Evolutionary conservation across 2,113 vertebrate species (phyloP), one percentile per base, ranked within the genome.

Genomic region (Cephalopholis sonnerati): DNA sequence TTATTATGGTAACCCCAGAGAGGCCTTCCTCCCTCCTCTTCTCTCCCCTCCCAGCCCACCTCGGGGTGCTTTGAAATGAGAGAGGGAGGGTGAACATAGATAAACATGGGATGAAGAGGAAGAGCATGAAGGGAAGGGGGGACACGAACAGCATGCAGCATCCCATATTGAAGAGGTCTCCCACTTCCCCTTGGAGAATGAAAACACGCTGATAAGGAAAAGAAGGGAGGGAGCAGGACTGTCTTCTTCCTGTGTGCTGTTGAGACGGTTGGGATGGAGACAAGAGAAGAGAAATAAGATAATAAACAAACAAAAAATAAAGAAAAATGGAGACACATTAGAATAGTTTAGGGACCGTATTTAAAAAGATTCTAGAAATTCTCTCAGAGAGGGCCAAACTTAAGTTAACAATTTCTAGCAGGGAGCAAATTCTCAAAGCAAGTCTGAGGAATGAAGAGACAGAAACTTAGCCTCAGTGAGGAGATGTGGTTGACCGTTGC

Each of bases 21-120:
- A 90, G 87, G 82, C 84, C 88, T 91, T 89, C 88, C 89, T 88
- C 88, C 48, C 61, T 79, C 55, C 77, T 63, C 57, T 77, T 51
- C 77, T 59, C 61, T 77, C 83, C 79, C 79, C 78, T 69, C 74
- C 64, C 61, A 63, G 74, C 64, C 63, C 84, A 80, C 84, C 74
- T 87, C 89, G 62, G 89, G 84, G 83, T 86, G 87, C 93, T 93
- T 93, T 93, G 92, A 92, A 94, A 91, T 88, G 87, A 85, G 88
- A 93, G 90, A 85, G 82, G 83, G 83, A 90, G 82, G 69, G 67
- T 83, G 74, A 87, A 74, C 54, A n/a, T 74, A 88, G 86, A 91
- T 87, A 92, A 92, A 93, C 83, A 92, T 81, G 71, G 72, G 71
- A 85, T 87, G 74, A 83, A 87, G 79, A 89, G 79, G 73, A 84